A percentile compares a stretch with the other conserved stretches of the same genome.
phyloP scores from a whole-genome alignment of 2,888 invertebrate genomes.

The Tanypteryx hageni region DNA sequence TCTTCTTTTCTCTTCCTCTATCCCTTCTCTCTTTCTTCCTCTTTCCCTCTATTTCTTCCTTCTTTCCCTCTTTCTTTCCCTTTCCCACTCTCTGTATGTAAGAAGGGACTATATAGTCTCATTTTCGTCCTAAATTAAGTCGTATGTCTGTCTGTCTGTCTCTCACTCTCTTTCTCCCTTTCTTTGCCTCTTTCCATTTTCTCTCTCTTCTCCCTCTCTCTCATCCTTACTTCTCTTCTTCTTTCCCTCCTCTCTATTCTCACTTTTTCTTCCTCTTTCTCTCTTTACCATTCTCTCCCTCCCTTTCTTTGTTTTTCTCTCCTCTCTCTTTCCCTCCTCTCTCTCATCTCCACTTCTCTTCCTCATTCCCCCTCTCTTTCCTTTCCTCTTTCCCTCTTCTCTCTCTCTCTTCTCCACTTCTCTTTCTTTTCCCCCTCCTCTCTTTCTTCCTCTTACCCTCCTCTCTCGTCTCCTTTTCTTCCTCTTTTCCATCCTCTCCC shows the following conservation, averaged over 20 bases:
- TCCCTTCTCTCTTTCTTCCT: not conserved
- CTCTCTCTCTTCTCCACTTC: not conserved
- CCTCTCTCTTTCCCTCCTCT: not conserved
- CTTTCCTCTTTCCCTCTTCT: not conserved
- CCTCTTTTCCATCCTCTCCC: not conserved
- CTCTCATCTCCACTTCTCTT: not conserved
- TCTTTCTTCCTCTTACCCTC: not conserved
- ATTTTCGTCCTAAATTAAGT: no score
- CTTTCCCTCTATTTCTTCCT: no score
- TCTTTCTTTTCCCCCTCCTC: not conserved
- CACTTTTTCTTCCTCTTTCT: not conserved
- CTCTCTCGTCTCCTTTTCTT: not conserved
- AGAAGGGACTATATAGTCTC: no score
- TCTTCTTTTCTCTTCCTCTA: no score
- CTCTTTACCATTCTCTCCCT: not conserved
- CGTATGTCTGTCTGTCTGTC: no score
- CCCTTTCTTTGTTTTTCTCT: not conserved
- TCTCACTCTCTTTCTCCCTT: not conserved
- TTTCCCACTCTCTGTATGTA: no score
- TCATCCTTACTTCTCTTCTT: not conserved
- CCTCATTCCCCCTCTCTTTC: not conserved
- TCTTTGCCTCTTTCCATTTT: not conserved
- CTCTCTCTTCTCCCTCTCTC: not conserved
- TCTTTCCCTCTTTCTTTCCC: not conserved
- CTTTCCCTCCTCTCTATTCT: not conserved